These are phyloP conservation scores for Incurvaria masculella DNA, from an alignment of 2,888 invertebrate genomes.

Conservation along the genomic window DNA sequence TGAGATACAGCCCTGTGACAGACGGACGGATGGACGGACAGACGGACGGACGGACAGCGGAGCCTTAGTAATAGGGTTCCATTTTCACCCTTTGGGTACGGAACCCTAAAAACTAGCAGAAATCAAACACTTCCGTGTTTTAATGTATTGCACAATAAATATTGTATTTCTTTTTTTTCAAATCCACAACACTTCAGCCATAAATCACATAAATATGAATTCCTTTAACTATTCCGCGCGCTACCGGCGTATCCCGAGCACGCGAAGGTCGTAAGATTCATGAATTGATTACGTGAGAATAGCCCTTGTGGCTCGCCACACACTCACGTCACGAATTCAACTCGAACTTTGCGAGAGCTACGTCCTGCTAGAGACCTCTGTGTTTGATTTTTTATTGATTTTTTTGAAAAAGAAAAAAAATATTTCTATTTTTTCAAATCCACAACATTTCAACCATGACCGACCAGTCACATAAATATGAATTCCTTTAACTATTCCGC, in stretches of 20 bases:
- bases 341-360: neutral
- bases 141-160: too few relatives aligned
- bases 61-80: too few relatives aligned
- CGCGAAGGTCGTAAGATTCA: slow-evolving; percentile 37
- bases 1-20: too few relatives aligned
- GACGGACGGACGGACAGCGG: too few relatives aligned
- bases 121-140: too few relatives aligned
- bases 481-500: slow-evolving; percentile 16
- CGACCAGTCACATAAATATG: slow-evolving; percentile 25
- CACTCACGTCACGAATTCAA: too few relatives aligned
- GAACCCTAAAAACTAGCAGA: too few relatives aligned
- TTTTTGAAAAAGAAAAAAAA: too few relatives aligned
- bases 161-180: too few relatives aligned
- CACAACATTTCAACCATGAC: neutral
- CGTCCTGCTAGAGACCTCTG: neutral
- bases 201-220: slow-evolving; percentile 25
- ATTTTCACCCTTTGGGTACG: too few relatives aligned
- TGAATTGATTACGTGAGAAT: slow-evolving; percentile 41
- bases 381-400: neutral
- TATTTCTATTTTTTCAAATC: neutral
- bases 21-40: too few relatives aligned
- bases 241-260: slow-evolving; percentile 25
- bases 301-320: too few relatives aligned
- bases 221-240: slow-evolving; percentile 17
- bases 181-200: neutral